These are phyloP conservation scores for Sebastes oblongus DNA, from an alignment of 2,797 vertebrate species.

Conservation along the genomic window DNA sequence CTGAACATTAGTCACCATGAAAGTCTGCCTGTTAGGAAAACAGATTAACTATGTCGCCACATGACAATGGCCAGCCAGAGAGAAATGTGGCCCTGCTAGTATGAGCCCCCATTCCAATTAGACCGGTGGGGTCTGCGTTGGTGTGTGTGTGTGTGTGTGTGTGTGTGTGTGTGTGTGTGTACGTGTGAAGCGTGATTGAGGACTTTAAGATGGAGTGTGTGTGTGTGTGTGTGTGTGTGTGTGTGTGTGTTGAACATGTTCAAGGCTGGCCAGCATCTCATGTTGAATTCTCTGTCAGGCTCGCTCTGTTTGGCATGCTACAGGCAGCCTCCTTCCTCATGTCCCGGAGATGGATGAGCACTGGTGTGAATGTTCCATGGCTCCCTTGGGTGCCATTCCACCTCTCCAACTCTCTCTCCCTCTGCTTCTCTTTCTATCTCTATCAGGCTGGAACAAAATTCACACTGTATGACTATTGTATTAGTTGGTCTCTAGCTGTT, in stretches of 20 bases:
- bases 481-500: not conserved
- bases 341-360: slow-evolving; percentile 73
- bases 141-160: slow-evolving; percentile 25
- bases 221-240: slow-evolving; percentile 16
- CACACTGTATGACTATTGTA: slow-evolving; percentile 1
- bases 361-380: slow-evolving; percentile 58
- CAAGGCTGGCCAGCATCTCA: slow-evolving; percentile 42
- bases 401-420: slow-evolving; percentile 39
- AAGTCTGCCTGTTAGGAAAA: slow-evolving; percentile 55
- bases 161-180: slow-evolving; percentile 25
- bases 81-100: slow-evolving; percentile 44
- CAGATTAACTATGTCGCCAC: slow-evolving; percentile 56
- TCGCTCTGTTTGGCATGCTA: slow-evolving; percentile 67
- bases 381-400: slow-evolving; percentile 66
- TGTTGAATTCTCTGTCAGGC: slow-evolving; percentile 47
- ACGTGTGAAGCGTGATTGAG: slow-evolving; percentile 30
- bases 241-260: slow-evolving; percentile 26
- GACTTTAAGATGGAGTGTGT: slow-evolving; percentile 20
- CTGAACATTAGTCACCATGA: slow-evolving; percentile 51
- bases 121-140: slow-evolving; percentile 1
- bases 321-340: slow-evolving; percentile 45
- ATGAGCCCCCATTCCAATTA: slow-evolving; percentile 57
- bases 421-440: slow-evolving; percentile 30
- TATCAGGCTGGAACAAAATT: slow-evolving; percentile 31
- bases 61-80: slow-evolving; percentile 52